Evolutionary conservation across 2,888 invertebrate species (phyloP), one percentile per base, ranked within the genome.

Genomic region (Pandemis cinnamomeana): DNA sequence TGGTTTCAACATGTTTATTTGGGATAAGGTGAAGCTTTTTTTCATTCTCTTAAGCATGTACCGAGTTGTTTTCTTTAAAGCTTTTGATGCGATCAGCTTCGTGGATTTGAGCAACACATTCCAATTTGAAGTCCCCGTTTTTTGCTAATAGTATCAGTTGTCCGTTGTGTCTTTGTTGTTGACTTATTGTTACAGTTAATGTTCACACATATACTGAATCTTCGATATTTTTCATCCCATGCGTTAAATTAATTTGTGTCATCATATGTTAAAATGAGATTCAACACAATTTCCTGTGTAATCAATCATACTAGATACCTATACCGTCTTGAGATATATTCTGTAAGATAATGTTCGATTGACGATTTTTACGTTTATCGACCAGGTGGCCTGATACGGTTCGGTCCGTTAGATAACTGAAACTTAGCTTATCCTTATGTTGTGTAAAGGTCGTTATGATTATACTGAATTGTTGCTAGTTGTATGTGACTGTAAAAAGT

Each of bases 1-100:
- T 80, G 96, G 96, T 0, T 97, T 97, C 84, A 97, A 97, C 83
- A 95, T 96, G 86, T 91, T 87, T 61, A 76, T 95, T 51, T 97
- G 97, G 96, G 97, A 97, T 85, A 95, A 92, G 91, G 96, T 96
- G 80, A 20, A n/a, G 8, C 8, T 55, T 55, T 55, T 2, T 51
- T 51, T 5, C 51, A n/a, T 51, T n/a, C n/a, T 5, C 51, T n/a
- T n/a, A 4, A n/a, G 5, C n/a, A n/a, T 51, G 8, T 10, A 5
- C n/a, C 2, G 27, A 36, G 27, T 36, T 36, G 27, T 36, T 36
- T 36, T 36, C 27, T 36, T 36, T 36, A 36, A 36, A 36, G 27
- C 27, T 36, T 36, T 36, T 36, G 27, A 36, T 36, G 27, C 27
- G 27, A 36, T 36, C 27, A 4, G 27, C 27, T 36, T 36, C 27